Base-by-base conservation (phyloP, 2,113 vertebrate species). In the Gymnogyps californianus region DNA sequence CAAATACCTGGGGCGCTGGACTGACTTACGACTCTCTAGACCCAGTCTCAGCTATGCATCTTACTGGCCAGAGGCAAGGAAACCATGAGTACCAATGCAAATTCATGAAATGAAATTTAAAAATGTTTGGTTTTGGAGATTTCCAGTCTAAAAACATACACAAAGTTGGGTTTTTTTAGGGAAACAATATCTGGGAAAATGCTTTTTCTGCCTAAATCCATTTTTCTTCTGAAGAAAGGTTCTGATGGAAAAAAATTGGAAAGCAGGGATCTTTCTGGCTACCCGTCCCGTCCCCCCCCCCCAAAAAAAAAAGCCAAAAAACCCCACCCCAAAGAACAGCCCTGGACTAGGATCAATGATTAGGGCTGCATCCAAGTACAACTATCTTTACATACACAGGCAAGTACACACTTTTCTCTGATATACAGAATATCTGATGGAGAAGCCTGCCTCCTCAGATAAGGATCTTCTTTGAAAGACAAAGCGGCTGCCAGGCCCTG, bases 401-500 rank as follows among this genome's bases (percentile, higher is more conserved):
- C 67, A 66, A 62, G 40, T 6, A 47, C 42, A 13, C 32, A 7
- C 34, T 75, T 74, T 28, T 40, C 71, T 77, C 46, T 65, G 69
- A 64, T 36, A 71, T 2, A 16, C n/a, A 29, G 42, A 62, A 2
- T 4, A 21, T 46, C 77, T 67, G 83, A 38, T 71, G 72, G 26
- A 93, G 89, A 72, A 40, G 28, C 19, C 52, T 42, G 36, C 31
- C 65, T 61, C 65, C 84, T 80, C 71, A 19, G 90, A 83, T 79
- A 90, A 86, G 51, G 21, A 90, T 85, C 90, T 94, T 80, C 93
- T 90, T 88, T 94, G 72, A 83, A 77, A 92, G 75, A 72, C 22
- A 11, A 55, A 59, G 85, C 0, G 13, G 36, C 83, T 83, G 66
- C 59, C 42, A 6, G 44, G 55, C 38, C 31, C 57, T 72, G 62